phyloP scores from a whole-genome alignment of 2,888 invertebrate genomes.

The Hirtodrosophila duncani region DNA sequence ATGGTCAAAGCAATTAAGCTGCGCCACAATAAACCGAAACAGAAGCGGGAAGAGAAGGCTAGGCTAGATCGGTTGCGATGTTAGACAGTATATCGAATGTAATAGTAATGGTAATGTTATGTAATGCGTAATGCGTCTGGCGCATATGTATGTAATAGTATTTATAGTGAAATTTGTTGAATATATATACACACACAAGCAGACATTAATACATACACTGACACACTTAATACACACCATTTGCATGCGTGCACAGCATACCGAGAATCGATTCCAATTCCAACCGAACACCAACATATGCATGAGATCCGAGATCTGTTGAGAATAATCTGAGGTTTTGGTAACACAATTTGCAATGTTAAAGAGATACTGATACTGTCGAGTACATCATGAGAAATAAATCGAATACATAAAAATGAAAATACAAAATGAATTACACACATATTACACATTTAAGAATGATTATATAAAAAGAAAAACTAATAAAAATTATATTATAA shows the following conservation, averaged over 20 bases:
- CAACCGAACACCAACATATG: slow-evolving; percentile 26
- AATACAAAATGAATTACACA: slow-evolving; percentile 53
- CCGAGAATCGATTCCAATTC: neutral
- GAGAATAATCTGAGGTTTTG: slow-evolving; percentile 31
- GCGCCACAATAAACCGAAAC: slow-evolving; percentile 44
- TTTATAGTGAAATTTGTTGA: slow-evolving; percentile 68
- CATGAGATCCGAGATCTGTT: slow-evolving; percentile 34
- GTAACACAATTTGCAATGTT: slow-evolving; percentile 47
- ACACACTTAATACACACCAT: slow-evolving; percentile 20
- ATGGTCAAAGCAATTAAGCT: slow-evolving; percentile 29
- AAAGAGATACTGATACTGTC: too few relatives aligned
- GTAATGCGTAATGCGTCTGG: slow-evolving; percentile 41
- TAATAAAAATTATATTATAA: slow-evolving; percentile 69
- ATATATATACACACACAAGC: slow-evolving; percentile 55
- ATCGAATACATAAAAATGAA: too few relatives aligned
- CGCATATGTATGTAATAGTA: slow-evolving; percentile 53
- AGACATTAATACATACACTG: slow-evolving; percentile 36
- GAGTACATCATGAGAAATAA: slow-evolving; percentile 48
- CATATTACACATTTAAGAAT: slow-evolving; percentile 68
- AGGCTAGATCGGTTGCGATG: slow-evolving; percentile 46
- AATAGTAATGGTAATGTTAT: slow-evolving; percentile 55
- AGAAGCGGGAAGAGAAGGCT: too few relatives aligned
- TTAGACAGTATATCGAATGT: slow-evolving; percentile 40
- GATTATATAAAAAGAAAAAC: slow-evolving; percentile 63
- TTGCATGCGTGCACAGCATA: slow-evolving; percentile 15